Evolutionary conservation across 1,140 invertebrate species (phyloP).

Genomic region (Latrodectus geometricus): DNA sequence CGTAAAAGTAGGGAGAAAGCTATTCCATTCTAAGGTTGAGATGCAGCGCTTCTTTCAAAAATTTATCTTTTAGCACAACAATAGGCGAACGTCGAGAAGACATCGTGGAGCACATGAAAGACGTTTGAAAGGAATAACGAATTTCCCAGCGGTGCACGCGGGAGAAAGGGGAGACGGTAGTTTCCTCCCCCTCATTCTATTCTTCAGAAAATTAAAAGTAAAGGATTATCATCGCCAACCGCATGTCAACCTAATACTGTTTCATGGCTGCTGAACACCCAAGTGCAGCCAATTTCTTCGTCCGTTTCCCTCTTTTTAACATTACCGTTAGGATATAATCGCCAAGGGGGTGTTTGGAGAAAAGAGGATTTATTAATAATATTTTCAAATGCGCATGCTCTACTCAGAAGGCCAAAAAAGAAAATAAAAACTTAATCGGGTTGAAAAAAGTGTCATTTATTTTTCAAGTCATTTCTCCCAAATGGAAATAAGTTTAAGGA

Average conservation of each 20-base stretch:
- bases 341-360: neutral
- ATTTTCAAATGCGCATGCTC: neutral
- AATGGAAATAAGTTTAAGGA: no score
- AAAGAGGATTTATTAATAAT: neutral
- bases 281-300: constrained; percentile 30
- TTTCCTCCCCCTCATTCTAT: neutral
- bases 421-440: no score
- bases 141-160: neutral
- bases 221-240: neutral
- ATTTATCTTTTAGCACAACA: constrained; percentile 29
- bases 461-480: no score
- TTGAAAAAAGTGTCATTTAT: no score
- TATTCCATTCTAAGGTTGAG: neutral
- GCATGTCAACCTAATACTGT: neutral
- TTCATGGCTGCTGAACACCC: neutral
- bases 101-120: constrained; percentile 1
- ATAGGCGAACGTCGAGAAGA: constrained; percentile 20
- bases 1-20: constrained; percentile 5
- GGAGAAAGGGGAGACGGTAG: neutral
- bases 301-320: neutral
- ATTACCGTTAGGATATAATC: neutral
- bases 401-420: no score
- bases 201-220: constrained; percentile 20
- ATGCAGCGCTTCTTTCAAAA: constrained; percentile 16
- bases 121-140: constrained; percentile 9